Evolutionary conservation across 23 tunicate genomes (phyloP), one percentile per base, ranked within the genome.

Genomic region (Clavelina lepadiformis): DNA sequence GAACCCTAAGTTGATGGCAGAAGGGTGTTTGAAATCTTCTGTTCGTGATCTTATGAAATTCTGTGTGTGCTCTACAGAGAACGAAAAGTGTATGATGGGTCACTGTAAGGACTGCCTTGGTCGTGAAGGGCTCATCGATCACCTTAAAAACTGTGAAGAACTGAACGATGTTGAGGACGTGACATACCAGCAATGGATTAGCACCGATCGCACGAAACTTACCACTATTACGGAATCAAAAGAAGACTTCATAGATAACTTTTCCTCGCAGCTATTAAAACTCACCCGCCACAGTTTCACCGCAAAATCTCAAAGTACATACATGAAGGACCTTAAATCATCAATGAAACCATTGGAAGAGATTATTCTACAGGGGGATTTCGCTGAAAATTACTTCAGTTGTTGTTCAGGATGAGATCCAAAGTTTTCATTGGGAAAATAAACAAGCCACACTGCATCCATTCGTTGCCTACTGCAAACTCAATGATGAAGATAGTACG

Each of bases 341-440:
- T 34, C 50, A 15, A 36, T 63, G 23, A 28, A n/a, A 6, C 7
- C 19, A 15, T 26, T 19, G 5, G 20, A 26, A 3, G 37, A 51
- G 18, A 18, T 63, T n/a, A 22, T 63, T 34, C 23, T 63, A 28
- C 69, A 36, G 49, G n/a, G n/a, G n/a, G 69, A 63, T 63, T 63
- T 63, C 29, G 69, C 50, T 4, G 50, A 63, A 25, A 63, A 63
- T 22, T 63, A 63, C 27, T 8, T 7, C 51, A 36, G n/a, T 63
- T 23, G 13, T 5, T 15, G 5, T 63, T 5, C 49, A 63, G 38
- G 69, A 63, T 63, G 69, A 63, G n/a, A 23, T 63, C 3, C 69
- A 63, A 63, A 28, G 69, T 3, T 63, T 15, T 63, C 69, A 63
- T 5, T 63, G 69, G 69, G 38, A 63, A 8, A 50, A 63, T 26